Evolutionary conservation across 2,888 invertebrate species (phyloP), one percentile per base, ranked within the genome.

Genomic region (Idaea straminata): DNA sequence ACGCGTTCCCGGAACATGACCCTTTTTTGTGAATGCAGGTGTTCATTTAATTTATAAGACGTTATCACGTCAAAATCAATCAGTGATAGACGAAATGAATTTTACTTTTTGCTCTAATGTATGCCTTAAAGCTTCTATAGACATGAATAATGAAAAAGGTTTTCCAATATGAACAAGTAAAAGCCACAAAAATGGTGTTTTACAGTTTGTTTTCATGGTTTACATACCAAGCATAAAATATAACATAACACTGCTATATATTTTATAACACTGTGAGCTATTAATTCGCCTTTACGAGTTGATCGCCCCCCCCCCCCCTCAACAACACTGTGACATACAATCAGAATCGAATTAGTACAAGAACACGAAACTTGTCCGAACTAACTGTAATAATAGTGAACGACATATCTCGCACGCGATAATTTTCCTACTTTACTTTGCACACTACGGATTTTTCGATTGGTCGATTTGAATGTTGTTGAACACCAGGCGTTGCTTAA

Each of bases 311-410:
- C 34, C 47, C 13, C 47, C 0, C 15, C 34, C n/a, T 10, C 35
- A 10, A 3, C 5, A 35, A 0, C 36, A 62, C 72, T 71, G 66
- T 65, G 69, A 25, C 62, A 63, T n/a, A 62, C 71, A 71, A 74
- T 74, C 73, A 70, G 65, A 72, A 68, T 70, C 66, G 59, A 74
- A 72, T 73, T 73, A 73, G 68, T 57, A 66, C 61, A 35, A 62
- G 35, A 69, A 67, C 69, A 68, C 64, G 66, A 65, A 66, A 65
- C 67, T 15, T 38, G 59, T 25, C 34, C 34, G 25, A 13, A 34
- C 59, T 59, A 59, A 59, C 34, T 16, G 16, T 59, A 34, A 25
- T 47, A 47, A 34, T 59, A 7, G 34, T 59, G 34, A 59, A 59
- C 34, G 59, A 59, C 34, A 34, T 16, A 5, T 25, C 25, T 34